Evolutionary conservation across 2,888 invertebrate species (phyloP).

Genomic region (Watsonalla binaria): DNA sequence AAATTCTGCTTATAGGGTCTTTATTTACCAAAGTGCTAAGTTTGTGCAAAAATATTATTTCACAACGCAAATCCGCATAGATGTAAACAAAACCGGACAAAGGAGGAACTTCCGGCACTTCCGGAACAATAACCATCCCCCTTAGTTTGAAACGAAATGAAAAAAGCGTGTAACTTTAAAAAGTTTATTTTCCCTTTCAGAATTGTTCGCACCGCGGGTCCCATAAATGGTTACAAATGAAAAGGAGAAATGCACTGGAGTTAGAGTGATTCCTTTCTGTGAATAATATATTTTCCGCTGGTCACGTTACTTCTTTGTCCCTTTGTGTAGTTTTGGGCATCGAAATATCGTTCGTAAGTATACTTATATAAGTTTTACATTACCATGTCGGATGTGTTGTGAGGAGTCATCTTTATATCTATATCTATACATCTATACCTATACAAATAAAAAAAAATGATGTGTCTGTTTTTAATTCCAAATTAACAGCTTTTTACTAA

Average conservation of each 20-base stretch:
- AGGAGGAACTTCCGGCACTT: conserved; percentile 2
- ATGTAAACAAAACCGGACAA: conserved; percentile 7
- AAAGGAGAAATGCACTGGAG: not conserved
- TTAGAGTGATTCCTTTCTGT: not conserved
- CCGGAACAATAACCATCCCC: conserved; percentile 3
- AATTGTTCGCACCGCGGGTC: not conserved
- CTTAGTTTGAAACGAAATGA: not conserved
- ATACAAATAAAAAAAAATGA: too few species aligned
- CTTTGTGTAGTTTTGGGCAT: too few species aligned
- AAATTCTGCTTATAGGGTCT: too few species aligned
- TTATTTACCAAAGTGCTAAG: not conserved
- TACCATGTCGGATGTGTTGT: too few species aligned
- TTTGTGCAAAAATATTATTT: not conserved
- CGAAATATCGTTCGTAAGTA: too few species aligned
- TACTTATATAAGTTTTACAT: too few species aligned
- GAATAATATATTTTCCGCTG: not conserved
- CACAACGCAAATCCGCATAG: conserved; percentile 8
- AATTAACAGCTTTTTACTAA: too few species aligned
- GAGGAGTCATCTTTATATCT: too few species aligned
- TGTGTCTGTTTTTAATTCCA: too few species aligned
- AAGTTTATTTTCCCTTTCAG: conserved; percentile 3
- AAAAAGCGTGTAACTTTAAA: conserved; percentile 3
- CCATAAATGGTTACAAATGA: not conserved
- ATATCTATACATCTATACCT: too few species aligned
- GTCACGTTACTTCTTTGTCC: too few species aligned